These are phyloP conservation scores for Ochropacha duplaris DNA, from an alignment of 2,888 invertebrate species.

Conservation along the genomic window DNA sequence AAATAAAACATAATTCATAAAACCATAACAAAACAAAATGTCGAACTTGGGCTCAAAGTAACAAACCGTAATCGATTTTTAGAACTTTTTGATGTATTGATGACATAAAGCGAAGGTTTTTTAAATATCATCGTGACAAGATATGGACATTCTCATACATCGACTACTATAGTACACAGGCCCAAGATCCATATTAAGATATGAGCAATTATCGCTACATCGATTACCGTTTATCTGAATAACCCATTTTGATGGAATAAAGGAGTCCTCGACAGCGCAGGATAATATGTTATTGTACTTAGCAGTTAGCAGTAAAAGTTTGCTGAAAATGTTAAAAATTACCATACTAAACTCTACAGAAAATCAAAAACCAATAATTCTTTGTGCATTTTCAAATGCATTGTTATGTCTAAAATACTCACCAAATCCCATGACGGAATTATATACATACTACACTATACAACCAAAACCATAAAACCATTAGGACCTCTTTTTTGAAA, in stretches of 20 bases:
- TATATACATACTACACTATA: not conserved
- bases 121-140: no score
- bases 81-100: not conserved
- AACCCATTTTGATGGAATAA: no score
- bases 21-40: not conserved
- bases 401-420: not conserved
- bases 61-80: not conserved
- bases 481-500: not conserved
- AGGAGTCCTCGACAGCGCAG: not conserved
- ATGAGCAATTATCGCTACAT: no score
- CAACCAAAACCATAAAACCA: not conserved
- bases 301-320: not conserved
- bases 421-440: not conserved
- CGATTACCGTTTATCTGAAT: no score
- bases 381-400: not conserved
- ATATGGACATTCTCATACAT: no score
- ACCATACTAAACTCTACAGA: no score
- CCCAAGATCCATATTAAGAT: not conserved
- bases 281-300: not conserved
- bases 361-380: not conserved
- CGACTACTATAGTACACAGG: not conserved
- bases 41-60: not conserved
- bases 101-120: no score
- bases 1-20: no score
- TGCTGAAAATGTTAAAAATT: no score